phyloP scores from a whole-genome alignment of 2,113 vertebrate genomes.

The Grus americana region DNA sequence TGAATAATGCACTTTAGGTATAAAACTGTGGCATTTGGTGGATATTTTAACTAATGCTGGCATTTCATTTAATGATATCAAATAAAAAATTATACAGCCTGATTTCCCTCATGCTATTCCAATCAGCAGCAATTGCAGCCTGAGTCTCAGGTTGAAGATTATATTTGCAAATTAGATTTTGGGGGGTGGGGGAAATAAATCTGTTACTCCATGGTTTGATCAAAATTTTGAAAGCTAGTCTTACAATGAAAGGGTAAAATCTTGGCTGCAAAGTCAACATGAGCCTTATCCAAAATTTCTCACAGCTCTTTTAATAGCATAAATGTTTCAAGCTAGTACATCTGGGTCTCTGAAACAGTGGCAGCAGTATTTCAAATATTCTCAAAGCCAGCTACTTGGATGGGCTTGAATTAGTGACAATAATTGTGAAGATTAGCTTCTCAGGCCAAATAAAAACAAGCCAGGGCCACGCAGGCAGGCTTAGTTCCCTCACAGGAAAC shows the following conservation, averaged over 20 bases:
- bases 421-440: slow-evolving; percentile 24
- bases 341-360: slow-evolving; percentile 47
- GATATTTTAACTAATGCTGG: background rate
- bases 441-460: slow-evolving; percentile 21
- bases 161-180: slow-evolving; percentile 28
- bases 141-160: background rate
- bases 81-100: background rate
- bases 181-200: background rate
- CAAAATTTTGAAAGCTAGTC: slow-evolving; percentile 30
- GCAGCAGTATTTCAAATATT: slow-evolving; percentile 53
- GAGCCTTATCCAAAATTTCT: slow-evolving; percentile 42
- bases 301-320: slow-evolving; percentile 46
- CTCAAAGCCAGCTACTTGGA: slow-evolving; percentile 54
- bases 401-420: slow-evolving; percentile 35
- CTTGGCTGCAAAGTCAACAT: background rate
- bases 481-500: slow-evolving; percentile 35
- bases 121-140: background rate
- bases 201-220: background rate
- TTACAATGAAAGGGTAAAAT: slow-evolving; percentile 1
- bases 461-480: background rate
- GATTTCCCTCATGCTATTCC: background rate
- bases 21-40: background rate
- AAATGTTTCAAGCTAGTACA: slow-evolving; percentile 36
- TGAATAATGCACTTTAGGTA: background rate
- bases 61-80: slow-evolving; percentile 10